phyloP scores from a whole-genome alignment of 1,140 invertebrate genomes.

The Ridgeia piscesae region DNA sequence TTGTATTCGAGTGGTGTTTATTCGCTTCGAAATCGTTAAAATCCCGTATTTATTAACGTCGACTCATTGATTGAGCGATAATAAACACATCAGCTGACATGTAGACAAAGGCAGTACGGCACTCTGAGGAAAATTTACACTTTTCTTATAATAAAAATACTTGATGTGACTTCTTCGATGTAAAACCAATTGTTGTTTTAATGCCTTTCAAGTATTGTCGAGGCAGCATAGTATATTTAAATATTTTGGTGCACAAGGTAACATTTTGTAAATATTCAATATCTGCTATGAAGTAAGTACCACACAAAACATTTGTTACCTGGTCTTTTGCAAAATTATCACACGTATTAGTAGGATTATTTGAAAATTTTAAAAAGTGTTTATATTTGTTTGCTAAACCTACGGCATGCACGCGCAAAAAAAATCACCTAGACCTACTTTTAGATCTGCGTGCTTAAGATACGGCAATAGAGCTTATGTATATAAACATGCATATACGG shows the following conservation, averaged over 20 bases:
- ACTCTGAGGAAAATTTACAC: neutral
- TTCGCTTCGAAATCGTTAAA: neutral
- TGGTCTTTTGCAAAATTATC: neutral
- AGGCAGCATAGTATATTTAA: neutral
- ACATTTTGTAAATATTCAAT: too few species aligned
- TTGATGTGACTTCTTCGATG: neutral
- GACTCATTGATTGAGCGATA: neutral
- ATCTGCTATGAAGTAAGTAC: too few species aligned
- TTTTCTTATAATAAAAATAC: neutral
- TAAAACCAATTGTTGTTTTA: neutral
- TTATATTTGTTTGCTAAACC: too few species aligned
- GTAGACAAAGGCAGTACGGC: neutral
- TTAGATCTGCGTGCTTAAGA: too few species aligned
- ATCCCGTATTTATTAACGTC: neutral
- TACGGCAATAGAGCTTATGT: too few species aligned
- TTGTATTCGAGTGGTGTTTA: neutral
- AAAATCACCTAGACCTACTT: too few species aligned
- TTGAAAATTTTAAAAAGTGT: neutral
- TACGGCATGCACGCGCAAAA: too few species aligned
- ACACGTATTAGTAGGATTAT: neutral
- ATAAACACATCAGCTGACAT: neutral
- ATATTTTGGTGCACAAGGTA: neutral
- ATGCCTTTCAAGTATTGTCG: neutral
- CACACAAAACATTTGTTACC: neutral
- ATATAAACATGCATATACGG: too few species aligned